Base-by-base conservation (phyloP, 1,140 invertebrate species). In the Papilio helenus region DNA sequence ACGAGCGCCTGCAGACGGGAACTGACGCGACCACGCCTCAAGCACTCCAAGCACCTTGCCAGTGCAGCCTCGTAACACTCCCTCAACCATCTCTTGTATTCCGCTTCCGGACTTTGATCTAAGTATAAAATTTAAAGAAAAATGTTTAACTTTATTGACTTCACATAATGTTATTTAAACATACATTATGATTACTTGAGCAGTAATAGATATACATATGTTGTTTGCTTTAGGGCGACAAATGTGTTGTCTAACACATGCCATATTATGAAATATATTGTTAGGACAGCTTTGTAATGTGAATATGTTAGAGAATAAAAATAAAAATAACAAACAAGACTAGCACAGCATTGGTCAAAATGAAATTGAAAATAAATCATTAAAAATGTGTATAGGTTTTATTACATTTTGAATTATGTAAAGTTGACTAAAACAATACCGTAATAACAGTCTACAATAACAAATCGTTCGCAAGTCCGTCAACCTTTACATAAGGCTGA, bases 1-100 rank as follows among this genome's bases (percentile, higher is more conserved):
- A 95, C 95, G 0, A 97, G 90, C 0, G 96, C 96, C 94, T 97
- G 96, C 8, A 95, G 82, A 77, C 96, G 95, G 42, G 96, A 94
- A 76, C 92, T 93, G 8, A 88, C 86, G 76, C 94, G 94, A 39
- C 94, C 95, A 74, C 92, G 90, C 55, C 95, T 95, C 29, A 96
- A 94, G 58, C 95, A 95, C 9, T 92, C 83, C 29, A 96, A 79
- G 55, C 96, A 92, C 72, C 96, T 95, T 8, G 88, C 86, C 86
- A 95, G 95, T 14, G 95, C 94, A 79, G 96, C 95, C 76, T 96
- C 96, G 80, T 96, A 97, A 79, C 95, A 95, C 79, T 95, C 94
- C 73, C 89, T 88, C 9, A 97, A 85, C 96, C 96, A 97, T 84
- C 94, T 92, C 79, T 92, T 94, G 82, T 96, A 96, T 84, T 96